Base-by-base conservation (phyloP, 2,888 invertebrate species). In the Chloroclystis v-ata region DNA sequence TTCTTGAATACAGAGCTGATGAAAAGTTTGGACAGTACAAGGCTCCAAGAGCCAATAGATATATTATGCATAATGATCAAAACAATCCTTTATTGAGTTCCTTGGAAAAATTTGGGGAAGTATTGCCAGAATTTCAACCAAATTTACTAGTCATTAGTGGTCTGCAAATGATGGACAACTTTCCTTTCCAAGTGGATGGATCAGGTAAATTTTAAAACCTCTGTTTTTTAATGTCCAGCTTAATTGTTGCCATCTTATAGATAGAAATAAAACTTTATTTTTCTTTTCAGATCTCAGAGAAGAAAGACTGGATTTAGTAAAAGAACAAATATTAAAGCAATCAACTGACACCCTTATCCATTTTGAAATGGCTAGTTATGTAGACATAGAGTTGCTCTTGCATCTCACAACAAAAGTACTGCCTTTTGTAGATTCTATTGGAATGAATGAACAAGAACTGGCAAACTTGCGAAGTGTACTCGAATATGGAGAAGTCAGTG, bases 391-490 rank as follows among this genome's bases (percentile, higher is more conserved):
- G 33, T 80, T 95, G 7, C 74, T 96, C 7, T 80, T 89, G 43
- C 91, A 93, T 37, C 75, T 96, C 0, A 89, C 91, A 0, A 87
- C 91, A 3, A 87, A 90, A 58, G 89, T 96, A 0, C 82, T 95
- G 51, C 93, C 94, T 0, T 92, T 90, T 65, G 90, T 93, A 0
- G 94, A 96, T 69, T 95, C 95, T 0, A 83, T 95, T 2, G 96
- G 96, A 2, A 95, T 95, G 95, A 96, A 96, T 67, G 96, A 96
- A 69, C 95, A 96, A 78, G 96, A 96, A 78, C 80, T 95, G 43
- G 91, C 93, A 0, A 96, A 95, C 78, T 75, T 96, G 6, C 89
- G 91, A 49, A 92, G 92, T 69, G 90, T 94, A 2, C 75, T 95
- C 41, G 89, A 91, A 50, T 86, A 90, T 63, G 94, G 93, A 1